Percentiles rank a stretch among this genome's conserved stretches.
Evolutionary conservation across 2,113 vertebrate species (phyloP).

Genomic region (Patagioenas fasciata): DNA sequence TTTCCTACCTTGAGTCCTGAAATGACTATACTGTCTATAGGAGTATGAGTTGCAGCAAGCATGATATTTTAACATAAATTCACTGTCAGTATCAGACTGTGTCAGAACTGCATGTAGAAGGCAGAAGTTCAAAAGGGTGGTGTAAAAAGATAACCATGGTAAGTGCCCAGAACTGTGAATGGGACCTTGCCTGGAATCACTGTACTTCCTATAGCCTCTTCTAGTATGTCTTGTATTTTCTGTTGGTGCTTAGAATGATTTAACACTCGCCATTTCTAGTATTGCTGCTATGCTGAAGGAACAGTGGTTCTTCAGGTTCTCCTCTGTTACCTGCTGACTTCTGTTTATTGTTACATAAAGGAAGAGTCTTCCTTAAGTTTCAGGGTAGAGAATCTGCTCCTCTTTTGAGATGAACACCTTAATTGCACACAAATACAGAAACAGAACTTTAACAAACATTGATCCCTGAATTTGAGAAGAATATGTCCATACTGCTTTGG

Average conservation of each 20-base stretch:
- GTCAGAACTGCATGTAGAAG: neutral
- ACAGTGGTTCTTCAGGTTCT: neutral
- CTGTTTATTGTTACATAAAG: neutral
- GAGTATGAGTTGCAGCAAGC: neutral
- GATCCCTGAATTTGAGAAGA: neutral
- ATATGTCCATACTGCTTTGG: neutral
- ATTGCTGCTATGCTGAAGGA: neutral
- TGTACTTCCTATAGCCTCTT: neutral
- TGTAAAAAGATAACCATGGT: neutral
- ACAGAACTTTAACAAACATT: neutral
- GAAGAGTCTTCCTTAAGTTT: neutral
- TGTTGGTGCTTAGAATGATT: neutral
- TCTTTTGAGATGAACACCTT: neutral
- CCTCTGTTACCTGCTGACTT: neutral
- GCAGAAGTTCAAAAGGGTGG: neutral
- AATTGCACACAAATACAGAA: neutral
- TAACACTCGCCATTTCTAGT: neutral
- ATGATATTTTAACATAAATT: neutral
- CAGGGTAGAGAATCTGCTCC: neutral
- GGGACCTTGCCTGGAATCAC: neutral
- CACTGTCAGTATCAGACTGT: neutral
- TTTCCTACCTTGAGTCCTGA: neutral
- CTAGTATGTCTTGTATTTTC: neutral
- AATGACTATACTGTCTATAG: neutral
- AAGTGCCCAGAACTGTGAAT: neutral